phyloP scores from a whole-genome alignment of 2,797 vertebrate species.

The Sebastes jordani region DNA sequence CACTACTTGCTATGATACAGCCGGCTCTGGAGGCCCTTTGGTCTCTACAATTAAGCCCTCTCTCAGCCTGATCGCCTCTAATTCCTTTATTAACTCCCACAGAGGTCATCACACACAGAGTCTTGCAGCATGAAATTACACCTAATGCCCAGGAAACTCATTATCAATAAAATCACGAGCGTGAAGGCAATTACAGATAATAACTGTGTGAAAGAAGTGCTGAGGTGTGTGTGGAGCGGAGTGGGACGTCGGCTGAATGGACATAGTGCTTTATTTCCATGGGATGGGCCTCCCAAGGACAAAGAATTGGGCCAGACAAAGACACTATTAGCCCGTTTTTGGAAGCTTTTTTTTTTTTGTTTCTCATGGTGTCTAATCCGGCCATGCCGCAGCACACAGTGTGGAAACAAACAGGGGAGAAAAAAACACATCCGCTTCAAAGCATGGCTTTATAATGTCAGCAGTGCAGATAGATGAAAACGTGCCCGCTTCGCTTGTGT shows the following conservation, averaged over 20 bases:
- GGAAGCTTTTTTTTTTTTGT: constrained; percentile 51
- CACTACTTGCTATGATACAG: constrained; percentile 69
- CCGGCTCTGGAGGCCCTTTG: constrained; percentile 66
- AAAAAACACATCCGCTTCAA: constrained; percentile 54
- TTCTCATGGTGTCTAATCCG: constrained; percentile 68
- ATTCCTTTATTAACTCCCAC: constrained; percentile 80
- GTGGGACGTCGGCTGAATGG: constrained; percentile 61
- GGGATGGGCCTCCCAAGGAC: constrained; percentile 76
- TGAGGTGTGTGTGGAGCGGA: constrained; percentile 65
- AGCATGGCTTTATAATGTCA: constrained; percentile 58
- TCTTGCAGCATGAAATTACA: constrained; percentile 84
- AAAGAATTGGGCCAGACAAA: constrained; percentile 80
- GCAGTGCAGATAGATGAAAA: constrained; percentile 55
- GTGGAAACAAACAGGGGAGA: constrained; percentile 44
- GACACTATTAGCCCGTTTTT: constrained; percentile 72
- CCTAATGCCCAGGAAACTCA: constrained; percentile 82
- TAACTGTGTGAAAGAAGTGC: constrained; percentile 80
- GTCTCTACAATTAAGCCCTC: constrained; percentile 69
- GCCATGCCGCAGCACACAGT: constrained; percentile 42
- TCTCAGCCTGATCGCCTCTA: constrained; percentile 65
- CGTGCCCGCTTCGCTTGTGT: constrained; percentile 38
- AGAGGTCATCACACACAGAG: constrained; percentile 79
- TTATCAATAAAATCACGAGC: constrained; percentile 87
- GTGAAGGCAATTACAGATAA: constrained; percentile 85
- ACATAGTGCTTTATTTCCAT: constrained; percentile 72